Conservation (phyloP, 1,140 invertebrate species). For the Palaemon carinicauda region DNA sequence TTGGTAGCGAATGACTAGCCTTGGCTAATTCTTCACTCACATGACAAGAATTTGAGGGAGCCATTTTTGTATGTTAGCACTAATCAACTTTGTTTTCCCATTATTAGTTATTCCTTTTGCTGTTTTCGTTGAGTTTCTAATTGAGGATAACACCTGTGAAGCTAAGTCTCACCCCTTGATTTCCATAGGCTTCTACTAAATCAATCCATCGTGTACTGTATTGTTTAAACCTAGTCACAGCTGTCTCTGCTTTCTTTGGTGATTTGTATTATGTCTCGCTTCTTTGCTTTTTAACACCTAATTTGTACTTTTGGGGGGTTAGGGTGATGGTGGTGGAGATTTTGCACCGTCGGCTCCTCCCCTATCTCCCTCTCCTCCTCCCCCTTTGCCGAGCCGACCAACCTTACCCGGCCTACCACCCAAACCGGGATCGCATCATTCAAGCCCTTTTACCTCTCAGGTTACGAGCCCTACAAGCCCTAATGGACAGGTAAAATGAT, state of each 20-base stretch:
- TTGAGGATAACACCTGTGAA: too few species aligned
- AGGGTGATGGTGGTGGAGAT: slow-evolving; percentile 31
- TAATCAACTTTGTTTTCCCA: too few species aligned
- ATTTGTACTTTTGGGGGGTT: slow-evolving; percentile 14
- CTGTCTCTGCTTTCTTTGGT: slow-evolving; percentile 17
- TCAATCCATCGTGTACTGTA: neutral
- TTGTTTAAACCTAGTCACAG: too few species aligned
- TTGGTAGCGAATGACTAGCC: too few species aligned
- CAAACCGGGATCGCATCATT: slow-evolving; percentile 39
- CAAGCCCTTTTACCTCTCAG: slow-evolving; percentile 50
- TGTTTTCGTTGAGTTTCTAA: too few species aligned
- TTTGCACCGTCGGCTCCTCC: slow-evolving; percentile 35
- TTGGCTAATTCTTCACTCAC: too few species aligned
- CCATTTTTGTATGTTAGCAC: too few species aligned
- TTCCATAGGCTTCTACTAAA: neutral
- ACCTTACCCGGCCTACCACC: slow-evolving; percentile 28
- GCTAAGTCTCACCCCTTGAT: neutral
- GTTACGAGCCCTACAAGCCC: slow-evolving; percentile 54
- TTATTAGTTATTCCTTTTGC: too few species aligned
- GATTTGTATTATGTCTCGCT: too few species aligned
- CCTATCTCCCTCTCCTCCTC: slow-evolving; percentile 18
- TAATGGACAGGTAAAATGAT: slow-evolving; percentile 54
- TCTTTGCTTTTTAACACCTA: slow-evolving; percentile 13
- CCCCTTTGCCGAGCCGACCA: slow-evolving; percentile 31
- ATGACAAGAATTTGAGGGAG: too few species aligned